phyloP scores from a whole-genome alignment of 2,888 invertebrate species.

The Drosophila sordidula region DNA sequence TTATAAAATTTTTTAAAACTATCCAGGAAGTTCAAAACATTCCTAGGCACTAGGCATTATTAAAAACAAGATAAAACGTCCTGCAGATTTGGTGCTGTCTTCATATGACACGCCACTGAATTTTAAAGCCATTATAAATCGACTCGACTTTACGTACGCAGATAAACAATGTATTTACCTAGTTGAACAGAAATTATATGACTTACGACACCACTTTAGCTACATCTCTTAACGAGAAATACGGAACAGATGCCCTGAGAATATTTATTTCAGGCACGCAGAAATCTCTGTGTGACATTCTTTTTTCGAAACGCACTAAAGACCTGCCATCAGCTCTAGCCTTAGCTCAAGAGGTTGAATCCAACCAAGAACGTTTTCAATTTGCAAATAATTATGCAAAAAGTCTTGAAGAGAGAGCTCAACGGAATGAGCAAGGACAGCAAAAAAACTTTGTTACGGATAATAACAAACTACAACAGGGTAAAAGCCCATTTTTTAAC shows the following conservation, averaged over 20 bases:
- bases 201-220: too few relatives aligned
- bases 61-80: conserved; percentile 5
- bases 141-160: conserved; percentile 9
- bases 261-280: too few relatives aligned
- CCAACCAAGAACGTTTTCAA: too few relatives aligned
- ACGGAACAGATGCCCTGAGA: too few relatives aligned
- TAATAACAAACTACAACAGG: background rate
- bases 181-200: too few relatives aligned
- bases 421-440: background rate
- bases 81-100: background rate
- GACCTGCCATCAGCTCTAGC: too few relatives aligned
- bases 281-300: too few relatives aligned
- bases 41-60: conserved; percentile 12
- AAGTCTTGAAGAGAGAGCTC: background rate
- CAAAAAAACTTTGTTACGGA: background rate
- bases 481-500: background rate
- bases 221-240: too few relatives aligned
- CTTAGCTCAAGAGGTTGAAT: too few relatives aligned
- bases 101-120: conserved; percentile 7
- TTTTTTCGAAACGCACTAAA: too few relatives aligned
- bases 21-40: conserved; percentile 2
- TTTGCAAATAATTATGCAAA: too few relatives aligned
- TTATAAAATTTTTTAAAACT: too few relatives aligned
- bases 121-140: conserved; percentile 8
- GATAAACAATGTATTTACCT: conserved; percentile 1